These are phyloP conservation scores for Zaprionus nigranus DNA, from an alignment of 1,140 invertebrate species.

Conservation along the genomic window DNA sequence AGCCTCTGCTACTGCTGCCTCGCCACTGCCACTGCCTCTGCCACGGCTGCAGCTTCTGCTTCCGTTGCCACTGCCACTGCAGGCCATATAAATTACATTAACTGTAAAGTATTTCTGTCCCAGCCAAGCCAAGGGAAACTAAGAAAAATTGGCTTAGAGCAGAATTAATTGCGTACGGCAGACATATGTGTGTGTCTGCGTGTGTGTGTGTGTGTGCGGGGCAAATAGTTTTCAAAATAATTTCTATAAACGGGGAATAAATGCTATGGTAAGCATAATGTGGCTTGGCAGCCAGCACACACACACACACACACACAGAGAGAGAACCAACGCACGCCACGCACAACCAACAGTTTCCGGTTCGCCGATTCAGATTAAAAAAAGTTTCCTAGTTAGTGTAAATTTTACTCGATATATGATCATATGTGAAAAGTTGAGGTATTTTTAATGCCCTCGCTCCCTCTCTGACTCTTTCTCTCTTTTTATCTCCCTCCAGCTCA, in stretches of 20 bases:
- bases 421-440: not conserved
- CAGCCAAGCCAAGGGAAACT: constrained; percentile 33
- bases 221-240: constrained; percentile 46
- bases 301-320: not conserved
- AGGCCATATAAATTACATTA: constrained; percentile 72
- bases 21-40: constrained; percentile 9
- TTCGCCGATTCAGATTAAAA: constrained; percentile 1
- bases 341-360: not conserved
- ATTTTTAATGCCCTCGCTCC: not conserved
- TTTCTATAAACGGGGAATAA: constrained; percentile 23
- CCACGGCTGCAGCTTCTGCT: constrained; percentile 9
- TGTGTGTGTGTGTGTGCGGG: not conserved
- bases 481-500: not conserved
- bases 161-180: constrained; percentile 55
- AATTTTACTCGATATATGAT: constrained; percentile 5
- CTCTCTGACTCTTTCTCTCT: not conserved
- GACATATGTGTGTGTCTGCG: not conserved
- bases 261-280: constrained; percentile 22
- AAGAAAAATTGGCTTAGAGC: constrained; percentile 56
- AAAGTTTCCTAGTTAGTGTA: constrained; percentile 2
- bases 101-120: constrained; percentile 58
- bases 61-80: not conserved
- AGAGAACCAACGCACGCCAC: not conserved
- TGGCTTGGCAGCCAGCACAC: constrained; percentile 16
- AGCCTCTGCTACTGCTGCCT: constrained; percentile 12